Evolutionary conservation across 2,888 invertebrate genomes (phyloP), one percentile per base, ranked within the genome.

Genomic region (Megalurothrips usitatus): DNA sequence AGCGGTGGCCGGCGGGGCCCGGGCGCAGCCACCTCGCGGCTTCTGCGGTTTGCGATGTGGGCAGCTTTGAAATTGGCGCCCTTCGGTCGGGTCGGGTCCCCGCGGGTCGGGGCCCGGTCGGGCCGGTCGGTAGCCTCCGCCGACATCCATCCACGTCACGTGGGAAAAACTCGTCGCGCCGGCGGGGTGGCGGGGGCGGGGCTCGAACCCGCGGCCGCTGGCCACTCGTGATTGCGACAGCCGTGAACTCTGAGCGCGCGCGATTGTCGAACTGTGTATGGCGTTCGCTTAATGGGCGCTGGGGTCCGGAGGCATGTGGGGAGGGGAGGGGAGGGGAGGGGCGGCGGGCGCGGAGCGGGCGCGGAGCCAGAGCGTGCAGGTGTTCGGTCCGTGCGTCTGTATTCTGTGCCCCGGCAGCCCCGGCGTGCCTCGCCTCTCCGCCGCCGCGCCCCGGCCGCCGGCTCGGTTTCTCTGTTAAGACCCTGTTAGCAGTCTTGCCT

Each of bases 181-280:
- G 34, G 34, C 3, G 34, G 3, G 34, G 34, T 2, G 34, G 34
- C 34, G 34, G 34, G 34, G 34, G 3, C 3, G 34, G 34, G 34
- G 34, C 6, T 43, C 34, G 34, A 43, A 43, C 34, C 34, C 58
- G n/a, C 68, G 68, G 26, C 68, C 68, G 58, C 34, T 6, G 58
- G 58, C 58, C 58, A 58, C 34, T 43, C 34, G 58, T 9, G 23
- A 26, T 75, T 75, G 26, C 68, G 68, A 23, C 68, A 75, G 34
- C 34, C 68, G 11, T 58, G 58, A 58, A 58, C 58, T 43, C 34
- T 58, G 23, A 26, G 68, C 8, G 23, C 68, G 68, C 26, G 68
- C 68, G 68, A 23, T 75, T 75, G 68, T 75, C 68, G 68, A 75
- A 75, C 68, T 75, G 68, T 75, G 68, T 75, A 75, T 26, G 68